Conservation (phyloP, 35 echinoderm and acorn worm species). For the Ophioderma brevispina region DNA sequence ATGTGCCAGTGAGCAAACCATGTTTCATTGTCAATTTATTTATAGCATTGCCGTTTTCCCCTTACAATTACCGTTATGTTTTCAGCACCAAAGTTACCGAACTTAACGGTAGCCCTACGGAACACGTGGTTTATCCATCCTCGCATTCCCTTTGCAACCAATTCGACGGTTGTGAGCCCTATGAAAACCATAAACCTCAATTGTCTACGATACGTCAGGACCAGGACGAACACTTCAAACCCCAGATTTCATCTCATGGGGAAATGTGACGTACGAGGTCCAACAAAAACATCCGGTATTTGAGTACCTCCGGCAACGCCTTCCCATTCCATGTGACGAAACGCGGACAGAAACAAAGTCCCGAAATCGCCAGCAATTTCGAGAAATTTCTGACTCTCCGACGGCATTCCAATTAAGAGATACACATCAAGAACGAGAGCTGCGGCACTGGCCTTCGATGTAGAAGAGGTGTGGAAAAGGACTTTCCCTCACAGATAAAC, state of each 20-base stretch:
- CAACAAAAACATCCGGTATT: conserved; percentile 53
- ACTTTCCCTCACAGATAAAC: background rate
- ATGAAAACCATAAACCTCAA: conserved; percentile 51
- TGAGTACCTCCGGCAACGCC: conserved; percentile 67
- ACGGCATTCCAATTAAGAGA: conserved; percentile 56
- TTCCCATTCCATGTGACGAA: conserved; percentile 40
- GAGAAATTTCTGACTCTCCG: conserved; percentile 70
- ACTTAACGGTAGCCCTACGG: conserved; percentile 45
- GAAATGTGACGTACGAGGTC: conserved; percentile 42
- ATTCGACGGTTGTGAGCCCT: conserved; percentile 50
- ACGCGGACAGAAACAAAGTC: conserved; percentile 5
- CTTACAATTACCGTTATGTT: too few relatives aligned
- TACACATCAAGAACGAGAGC: conserved; percentile 6
- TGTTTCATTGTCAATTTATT: too few relatives aligned
- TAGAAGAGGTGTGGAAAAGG: background rate
- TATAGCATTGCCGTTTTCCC: too few relatives aligned
- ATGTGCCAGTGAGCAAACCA: too few relatives aligned
- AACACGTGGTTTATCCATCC: conserved; percentile 40
- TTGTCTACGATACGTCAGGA: conserved; percentile 56
- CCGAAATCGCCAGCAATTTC: conserved; percentile 60
- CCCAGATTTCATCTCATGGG: conserved; percentile 68
- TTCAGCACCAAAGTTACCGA: too few relatives aligned
- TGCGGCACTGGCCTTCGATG: background rate
- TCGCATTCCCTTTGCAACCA: conserved; percentile 74
- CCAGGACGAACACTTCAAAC: conserved; percentile 65